Conservation (phyloP, 2,797 vertebrate genomes). For the Mus minutoides region DNA sequence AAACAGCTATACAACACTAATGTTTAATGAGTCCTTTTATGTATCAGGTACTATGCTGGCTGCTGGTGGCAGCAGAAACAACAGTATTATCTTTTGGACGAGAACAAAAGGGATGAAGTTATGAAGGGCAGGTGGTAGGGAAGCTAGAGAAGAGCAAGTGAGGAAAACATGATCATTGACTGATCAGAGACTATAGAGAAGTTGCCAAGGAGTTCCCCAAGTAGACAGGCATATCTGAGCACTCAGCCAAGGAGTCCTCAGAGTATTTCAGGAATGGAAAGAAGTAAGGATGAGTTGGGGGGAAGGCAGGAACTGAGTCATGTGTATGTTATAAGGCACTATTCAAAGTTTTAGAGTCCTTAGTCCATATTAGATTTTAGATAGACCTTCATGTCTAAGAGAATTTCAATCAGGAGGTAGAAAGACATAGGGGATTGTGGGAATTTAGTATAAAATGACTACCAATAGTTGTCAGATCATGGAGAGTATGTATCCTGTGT, state of each 20-base stretch:
- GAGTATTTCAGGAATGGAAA: background rate
- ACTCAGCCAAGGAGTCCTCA: background rate
- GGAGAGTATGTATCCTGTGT: background rate
- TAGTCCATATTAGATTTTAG: background rate
- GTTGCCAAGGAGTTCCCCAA: background rate
- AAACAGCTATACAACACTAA: background rate
- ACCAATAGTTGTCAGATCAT: background rate
- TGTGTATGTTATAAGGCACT: rapidly evolving
- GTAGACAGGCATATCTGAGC: background rate
- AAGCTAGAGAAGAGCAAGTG: background rate
- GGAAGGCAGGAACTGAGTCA: background rate
- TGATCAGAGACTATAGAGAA: background rate
- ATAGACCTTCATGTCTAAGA: background rate
- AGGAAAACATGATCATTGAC: background rate
- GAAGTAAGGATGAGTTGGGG: background rate
- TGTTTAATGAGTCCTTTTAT: background rate
- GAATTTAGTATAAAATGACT: background rate
- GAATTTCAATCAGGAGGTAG: background rate
- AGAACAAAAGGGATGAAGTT: no score
- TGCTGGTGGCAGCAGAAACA: background rate
- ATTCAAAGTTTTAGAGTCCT: background rate
- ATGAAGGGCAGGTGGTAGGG: background rate
- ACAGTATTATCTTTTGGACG: background rate
- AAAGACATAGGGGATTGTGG: background rate
- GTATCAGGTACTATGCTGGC: background rate